Evolutionary conservation across 2,113 vertebrate species (phyloP).

Genomic region (Campylorhamphus procurvoides): DNA sequence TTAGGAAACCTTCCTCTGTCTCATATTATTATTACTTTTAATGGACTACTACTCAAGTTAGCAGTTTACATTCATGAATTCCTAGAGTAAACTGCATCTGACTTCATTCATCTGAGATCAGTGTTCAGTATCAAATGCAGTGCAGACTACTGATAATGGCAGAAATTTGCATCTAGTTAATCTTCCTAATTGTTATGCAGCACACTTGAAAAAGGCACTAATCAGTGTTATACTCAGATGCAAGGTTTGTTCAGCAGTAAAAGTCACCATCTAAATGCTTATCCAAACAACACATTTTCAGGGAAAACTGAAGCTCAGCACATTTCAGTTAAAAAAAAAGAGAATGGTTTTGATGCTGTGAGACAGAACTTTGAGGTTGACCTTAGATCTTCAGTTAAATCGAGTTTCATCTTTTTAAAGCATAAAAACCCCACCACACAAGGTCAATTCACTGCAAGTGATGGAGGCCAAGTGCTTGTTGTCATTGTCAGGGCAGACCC

Average conservation of each 20-base stretch:
- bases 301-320: neutral
- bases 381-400: neutral
- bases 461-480: neutral
- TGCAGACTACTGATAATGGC: neutral
- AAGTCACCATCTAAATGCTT: neutral
- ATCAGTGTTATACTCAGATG: neutral
- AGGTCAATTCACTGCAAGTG: neutral
- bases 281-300: neutral
- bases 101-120: neutral
- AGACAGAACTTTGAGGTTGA: neutral
- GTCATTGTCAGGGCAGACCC: neutral
- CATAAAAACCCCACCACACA: neutral
- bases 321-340: neutral
- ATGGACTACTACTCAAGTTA: neutral
- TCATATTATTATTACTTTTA: neutral
- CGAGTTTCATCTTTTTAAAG: neutral
- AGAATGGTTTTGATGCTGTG: neutral
- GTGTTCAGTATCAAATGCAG: neutral
- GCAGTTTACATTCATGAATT: neutral
- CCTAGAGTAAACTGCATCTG: neutral
- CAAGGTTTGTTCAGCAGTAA: neutral
- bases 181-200: conserved; percentile 19
- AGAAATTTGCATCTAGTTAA: conserved; percentile 29
- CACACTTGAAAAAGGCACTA: conserved; percentile 6
- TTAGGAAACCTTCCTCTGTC: neutral